Base-by-base conservation (phyloP, 2,797 vertebrate species). In the Sphaeramia orbicularis region DNA sequence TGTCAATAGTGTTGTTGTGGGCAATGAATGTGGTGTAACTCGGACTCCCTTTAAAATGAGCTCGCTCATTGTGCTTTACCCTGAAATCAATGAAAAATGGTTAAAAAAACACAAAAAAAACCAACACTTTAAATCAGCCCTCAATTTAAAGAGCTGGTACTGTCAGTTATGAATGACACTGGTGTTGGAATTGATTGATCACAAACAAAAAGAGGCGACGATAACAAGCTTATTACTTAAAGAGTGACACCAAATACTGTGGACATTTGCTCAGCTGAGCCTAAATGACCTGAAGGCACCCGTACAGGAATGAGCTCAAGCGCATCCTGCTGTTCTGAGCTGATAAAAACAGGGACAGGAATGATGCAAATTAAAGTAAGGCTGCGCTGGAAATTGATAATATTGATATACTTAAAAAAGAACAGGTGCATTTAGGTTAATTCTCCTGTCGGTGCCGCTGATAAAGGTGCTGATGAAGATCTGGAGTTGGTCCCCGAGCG, bases 81-180 rank as follows among this genome's bases (percentile, higher is more conserved):
- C 4, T 6, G 7, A 12, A 50, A 65, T 65, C 59, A 45, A 71
- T 74, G 55, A 32, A 47, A 66, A 16, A 47, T 10, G 13, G 35
- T 42, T 54, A n/a, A 65, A 66, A 38, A 21, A 2, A 21, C 2
- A 21, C 2, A 51, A 6, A 65, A 58, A 67, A 52, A 35, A 9
- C 35, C 9, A 56, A 53, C 41, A 53, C 55, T 49, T 66, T 64
- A 35, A 24, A 73, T 45, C 1, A 1, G 14, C 32, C 16, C 59
- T 61, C 40, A 41, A 58, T 63, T 64, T 54, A 68, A 68, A 36
- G 50, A 27, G 54, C 30, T 49, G 64, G 49, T 56, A 27, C 16
- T 6, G 50, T 36, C 55, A 42, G 75, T 27, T 21, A 16, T 16
- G 55, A 48, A 65, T 40, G 63, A 48, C 60, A 18, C 43, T 35